phyloP scores from a whole-genome alignment of 2,797 vertebrate genomes.

The Spondyliosoma cantharus region DNA sequence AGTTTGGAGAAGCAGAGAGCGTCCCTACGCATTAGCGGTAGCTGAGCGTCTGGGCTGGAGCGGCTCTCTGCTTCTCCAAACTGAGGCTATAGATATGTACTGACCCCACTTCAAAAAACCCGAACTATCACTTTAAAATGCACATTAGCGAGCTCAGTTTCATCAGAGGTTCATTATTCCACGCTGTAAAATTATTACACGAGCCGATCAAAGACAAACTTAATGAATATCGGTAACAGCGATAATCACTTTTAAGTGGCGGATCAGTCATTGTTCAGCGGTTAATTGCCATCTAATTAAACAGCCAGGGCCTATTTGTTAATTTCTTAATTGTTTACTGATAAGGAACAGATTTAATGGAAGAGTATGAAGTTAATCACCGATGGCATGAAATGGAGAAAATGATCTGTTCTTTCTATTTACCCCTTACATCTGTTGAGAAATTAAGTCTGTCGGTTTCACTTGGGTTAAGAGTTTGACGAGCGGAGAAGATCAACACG shows the following conservation, averaged over 20 bases:
- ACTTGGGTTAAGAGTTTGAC: not conserved
- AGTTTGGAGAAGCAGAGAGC: too few species aligned
- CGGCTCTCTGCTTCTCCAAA: too few species aligned
- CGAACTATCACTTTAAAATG: too few species aligned
- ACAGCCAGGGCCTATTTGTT: constrained; percentile 4
- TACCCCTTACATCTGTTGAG: not conserved
- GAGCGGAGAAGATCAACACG: not conserved
- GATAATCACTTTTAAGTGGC: constrained; percentile 29
- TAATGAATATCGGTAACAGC: constrained; percentile 33
- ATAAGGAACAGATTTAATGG: constrained; percentile 20
- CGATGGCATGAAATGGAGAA: not conserved
- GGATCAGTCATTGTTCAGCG: constrained; percentile 44
- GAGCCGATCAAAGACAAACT: constrained; percentile 27
- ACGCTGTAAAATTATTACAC: constrained; percentile 15
- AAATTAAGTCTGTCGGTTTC: constrained; percentile 6
- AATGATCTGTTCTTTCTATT: constrained; percentile 27
- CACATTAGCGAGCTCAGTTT: not conserved
- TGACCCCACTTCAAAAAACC: too few species aligned
- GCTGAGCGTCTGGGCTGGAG: too few species aligned
- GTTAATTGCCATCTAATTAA: constrained; percentile 38
- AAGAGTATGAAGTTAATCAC: constrained; percentile 14
- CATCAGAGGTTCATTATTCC: constrained; percentile 6
- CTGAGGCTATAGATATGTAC: too few species aligned
- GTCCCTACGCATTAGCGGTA: too few species aligned
- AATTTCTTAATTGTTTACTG: constrained; percentile 30